These are phyloP conservation scores for Martes martes DNA, from an alignment of 2,113 vertebrate species.

Conservation along the genomic window DNA sequence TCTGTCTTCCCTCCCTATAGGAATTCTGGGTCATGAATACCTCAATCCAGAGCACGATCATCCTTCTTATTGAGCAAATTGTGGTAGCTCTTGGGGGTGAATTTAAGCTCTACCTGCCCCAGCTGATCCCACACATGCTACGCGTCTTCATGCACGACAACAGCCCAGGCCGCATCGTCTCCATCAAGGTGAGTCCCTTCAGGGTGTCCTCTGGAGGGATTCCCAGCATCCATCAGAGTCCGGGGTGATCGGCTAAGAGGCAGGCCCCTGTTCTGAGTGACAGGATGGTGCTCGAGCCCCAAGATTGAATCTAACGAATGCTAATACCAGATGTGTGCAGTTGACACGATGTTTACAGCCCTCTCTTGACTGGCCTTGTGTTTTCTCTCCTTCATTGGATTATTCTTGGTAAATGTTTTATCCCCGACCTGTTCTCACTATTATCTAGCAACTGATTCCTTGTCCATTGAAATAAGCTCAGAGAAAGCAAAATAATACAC, in stretches of 20 bases:
- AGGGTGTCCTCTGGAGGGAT: background rate
- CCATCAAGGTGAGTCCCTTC: slow-evolving; percentile 90
- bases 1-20: slow-evolving; percentile 74
- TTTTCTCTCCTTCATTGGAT: background rate
- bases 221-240: background rate
- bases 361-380: background rate
- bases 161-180: slow-evolving; percentile 93
- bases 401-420: background rate
- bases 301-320: too few relatives aligned
- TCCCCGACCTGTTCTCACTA: background rate
- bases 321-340: too few relatives aligned
- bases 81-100: slow-evolving; percentile 97
- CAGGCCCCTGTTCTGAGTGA: background rate
- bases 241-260: background rate
- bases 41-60: slow-evolving; percentile 99
- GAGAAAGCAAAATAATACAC: background rate
- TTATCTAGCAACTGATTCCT: background rate
- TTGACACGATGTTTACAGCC: background rate
- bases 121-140: slow-evolving; percentile 98
- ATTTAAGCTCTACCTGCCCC: slow-evolving; percentile 98
- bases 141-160: slow-evolving; percentile 99
- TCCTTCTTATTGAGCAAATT: slow-evolving; percentile 97
- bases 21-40: slow-evolving; percentile 99
- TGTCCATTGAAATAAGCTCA: background rate
- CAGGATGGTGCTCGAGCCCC: background rate